Conservation (phyloP, 2,113 vertebrate species). For the Nothoprocta perdicaria region DNA sequence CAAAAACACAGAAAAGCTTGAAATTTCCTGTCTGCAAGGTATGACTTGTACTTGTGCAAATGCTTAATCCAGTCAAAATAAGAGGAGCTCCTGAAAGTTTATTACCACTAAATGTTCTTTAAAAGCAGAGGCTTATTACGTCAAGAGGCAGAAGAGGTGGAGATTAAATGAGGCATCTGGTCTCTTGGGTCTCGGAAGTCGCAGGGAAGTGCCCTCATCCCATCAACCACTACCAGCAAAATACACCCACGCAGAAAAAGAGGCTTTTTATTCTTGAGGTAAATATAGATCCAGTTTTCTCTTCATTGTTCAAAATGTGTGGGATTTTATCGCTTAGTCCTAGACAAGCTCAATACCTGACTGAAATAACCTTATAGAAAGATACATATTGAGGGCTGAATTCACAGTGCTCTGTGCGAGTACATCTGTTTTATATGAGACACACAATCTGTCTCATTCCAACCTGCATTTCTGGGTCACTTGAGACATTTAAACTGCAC, state of each 20-base stretch:
- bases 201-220: conserved; percentile 40
- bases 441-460: conserved; percentile 92
- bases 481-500: conserved; percentile 99
- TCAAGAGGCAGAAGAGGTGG: conserved; percentile 30
- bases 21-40: not conserved
- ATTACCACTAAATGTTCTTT: conserved; percentile 38
- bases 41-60: not conserved
- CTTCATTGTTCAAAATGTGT: conserved; percentile 61
- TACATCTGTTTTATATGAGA: conserved; percentile 90
- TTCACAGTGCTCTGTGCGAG: conserved; percentile 78
- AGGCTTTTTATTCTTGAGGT: conserved; percentile 55
- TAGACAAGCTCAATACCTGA: conserved; percentile 75
- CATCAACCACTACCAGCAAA: conserved; percentile 43
- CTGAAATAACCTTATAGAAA: conserved; percentile 78
- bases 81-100: conserved; percentile 39
- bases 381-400: conserved; percentile 71
- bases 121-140: not conserved
- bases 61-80: conserved; percentile 36
- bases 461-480: conserved; percentile 99
- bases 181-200: conserved; percentile 26
- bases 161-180: conserved; percentile 47
- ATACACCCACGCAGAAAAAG: conserved; percentile 33
- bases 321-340: conserved; percentile 60
- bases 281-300: conserved; percentile 63
- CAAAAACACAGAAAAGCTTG: conserved; percentile 14